Conservation (phyloP, 2,888 invertebrate species). For the Ganaspis brasiliensis region DNA sequence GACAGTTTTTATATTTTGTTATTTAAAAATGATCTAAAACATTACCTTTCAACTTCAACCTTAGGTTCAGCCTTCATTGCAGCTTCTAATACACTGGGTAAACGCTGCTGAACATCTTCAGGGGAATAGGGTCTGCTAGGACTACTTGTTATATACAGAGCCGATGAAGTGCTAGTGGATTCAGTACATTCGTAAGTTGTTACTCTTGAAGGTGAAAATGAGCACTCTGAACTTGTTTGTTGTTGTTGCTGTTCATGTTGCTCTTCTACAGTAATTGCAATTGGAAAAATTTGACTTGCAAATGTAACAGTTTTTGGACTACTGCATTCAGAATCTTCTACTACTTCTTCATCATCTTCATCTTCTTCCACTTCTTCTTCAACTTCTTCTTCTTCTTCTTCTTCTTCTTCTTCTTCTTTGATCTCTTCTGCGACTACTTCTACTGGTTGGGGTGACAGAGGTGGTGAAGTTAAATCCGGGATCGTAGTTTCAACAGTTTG, state of each 20-base stretch:
- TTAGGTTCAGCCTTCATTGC: slow-evolving; percentile 94
- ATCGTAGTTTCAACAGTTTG: slow-evolving; percentile 84
- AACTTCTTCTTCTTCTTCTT: slow-evolving; percentile 73
- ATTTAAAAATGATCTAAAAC: no score
- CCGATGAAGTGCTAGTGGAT: slow-evolving; percentile 68
- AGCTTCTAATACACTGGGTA: slow-evolving; percentile 90
- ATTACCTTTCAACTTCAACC: slow-evolving; percentile 85
- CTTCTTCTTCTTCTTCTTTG: slow-evolving; percentile 71
- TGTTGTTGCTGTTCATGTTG: slow-evolving; percentile 55
- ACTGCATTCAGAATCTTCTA: slow-evolving; percentile 69
- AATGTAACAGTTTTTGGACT: slow-evolving; percentile 75
- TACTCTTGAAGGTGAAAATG: slow-evolving; percentile 70
- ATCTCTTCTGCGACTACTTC: slow-evolving; percentile 73
- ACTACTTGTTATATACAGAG: slow-evolving; percentile 73
- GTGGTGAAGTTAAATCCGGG: slow-evolving; percentile 71
- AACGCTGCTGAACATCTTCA: slow-evolving; percentile 76
- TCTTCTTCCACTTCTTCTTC: slow-evolving; percentile 72
- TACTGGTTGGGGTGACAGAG: slow-evolving; percentile 73
- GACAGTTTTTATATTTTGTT: no score
- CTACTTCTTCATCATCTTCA: slow-evolving; percentile 72
- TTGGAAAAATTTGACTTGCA: slow-evolving; percentile 68
- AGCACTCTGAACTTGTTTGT: slow-evolving; percentile 59
- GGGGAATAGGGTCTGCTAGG: slow-evolving; percentile 76
- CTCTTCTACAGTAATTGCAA: slow-evolving; percentile 66
- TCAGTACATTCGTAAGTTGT: slow-evolving; percentile 68